Evolutionary conservation across 2,797 vertebrate genomes (phyloP).

Genomic region (Trematomus bernacchii): DNA sequence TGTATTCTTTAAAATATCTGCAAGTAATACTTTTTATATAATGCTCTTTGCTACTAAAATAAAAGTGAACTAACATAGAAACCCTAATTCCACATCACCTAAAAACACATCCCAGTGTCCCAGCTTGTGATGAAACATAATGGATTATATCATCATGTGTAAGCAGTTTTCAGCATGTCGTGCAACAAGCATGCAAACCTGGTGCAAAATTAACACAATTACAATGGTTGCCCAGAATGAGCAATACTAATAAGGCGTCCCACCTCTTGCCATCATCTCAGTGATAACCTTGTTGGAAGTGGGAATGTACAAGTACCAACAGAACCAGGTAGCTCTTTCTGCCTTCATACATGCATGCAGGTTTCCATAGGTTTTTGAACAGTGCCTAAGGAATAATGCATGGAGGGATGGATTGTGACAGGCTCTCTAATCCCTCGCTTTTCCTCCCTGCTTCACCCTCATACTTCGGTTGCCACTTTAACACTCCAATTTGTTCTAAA

Average conservation of each 20-base stretch:
- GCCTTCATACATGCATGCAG: conserved; percentile 47
- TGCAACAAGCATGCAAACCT: conserved; percentile 7
- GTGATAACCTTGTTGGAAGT: conserved; percentile 18
- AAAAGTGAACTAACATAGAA: background rate
- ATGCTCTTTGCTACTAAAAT: background rate
- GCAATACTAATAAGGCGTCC: background rate
- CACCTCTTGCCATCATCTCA: conserved; percentile 11
- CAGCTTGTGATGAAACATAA: conserved; percentile 24
- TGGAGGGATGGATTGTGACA: conserved; percentile 70
- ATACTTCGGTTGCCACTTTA: conserved; percentile 16
- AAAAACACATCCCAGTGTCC: conserved; percentile 14
- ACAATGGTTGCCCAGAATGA: conserved; percentile 8
- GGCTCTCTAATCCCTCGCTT: conserved; percentile 61
- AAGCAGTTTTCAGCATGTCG: conserved; percentile 32
- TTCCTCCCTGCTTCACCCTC: conserved; percentile 11
- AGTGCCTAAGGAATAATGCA: conserved; percentile 64
- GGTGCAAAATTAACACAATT: background rate
- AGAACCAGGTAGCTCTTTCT: conserved; percentile 33
- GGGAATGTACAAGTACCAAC: conserved; percentile 67
- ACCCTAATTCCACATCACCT: background rate
- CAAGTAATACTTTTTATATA: background rate
- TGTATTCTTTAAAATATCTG: background rate
- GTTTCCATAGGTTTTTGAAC: conserved; percentile 66
- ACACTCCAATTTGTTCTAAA: conserved; percentile 18
- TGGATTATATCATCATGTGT: conserved; percentile 27